Percentiles rank a stretch among this genome's conserved stretches.
Conservation (phyloP, 2,888 invertebrate species). For the Autographa gamma region DNA sequence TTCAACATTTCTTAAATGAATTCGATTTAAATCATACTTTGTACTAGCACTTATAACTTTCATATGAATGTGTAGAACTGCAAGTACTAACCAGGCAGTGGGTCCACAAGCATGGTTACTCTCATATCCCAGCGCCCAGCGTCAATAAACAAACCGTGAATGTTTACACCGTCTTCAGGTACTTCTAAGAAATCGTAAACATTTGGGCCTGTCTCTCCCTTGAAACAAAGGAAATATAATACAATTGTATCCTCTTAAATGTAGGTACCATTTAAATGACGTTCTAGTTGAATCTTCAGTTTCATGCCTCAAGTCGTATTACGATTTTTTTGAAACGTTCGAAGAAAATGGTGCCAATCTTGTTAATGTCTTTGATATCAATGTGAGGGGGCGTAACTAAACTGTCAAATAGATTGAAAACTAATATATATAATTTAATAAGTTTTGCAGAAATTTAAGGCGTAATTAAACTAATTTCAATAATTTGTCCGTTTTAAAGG, state of each 20-base stretch:
- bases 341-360: background rate
- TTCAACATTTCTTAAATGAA: background rate
- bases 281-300: background rate
- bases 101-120: constrained; percentile 92
- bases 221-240: background rate
- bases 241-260: background rate
- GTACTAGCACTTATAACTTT: background rate
- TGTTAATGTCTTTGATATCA: background rate
- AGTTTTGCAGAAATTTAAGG: too few relatives aligned
- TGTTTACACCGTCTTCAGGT: constrained; percentile 91
- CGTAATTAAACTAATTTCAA: too few relatives aligned
- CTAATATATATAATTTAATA: too few relatives aligned
- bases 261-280: background rate
- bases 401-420: too few relatives aligned
- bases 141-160: constrained; percentile 95
- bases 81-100: constrained; percentile 89
- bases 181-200: constrained; percentile 88
- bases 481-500: too few relatives aligned
- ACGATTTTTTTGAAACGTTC: background rate
- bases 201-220: constrained; percentile 66
- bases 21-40: background rate
- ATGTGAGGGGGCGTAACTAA: too few relatives aligned
- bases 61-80: background rate
- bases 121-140: constrained; percentile 95
- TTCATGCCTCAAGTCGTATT: background rate